Conservation (phyloP, 2,888 invertebrate genomes). For the Cataglyphis albicans region DNA sequence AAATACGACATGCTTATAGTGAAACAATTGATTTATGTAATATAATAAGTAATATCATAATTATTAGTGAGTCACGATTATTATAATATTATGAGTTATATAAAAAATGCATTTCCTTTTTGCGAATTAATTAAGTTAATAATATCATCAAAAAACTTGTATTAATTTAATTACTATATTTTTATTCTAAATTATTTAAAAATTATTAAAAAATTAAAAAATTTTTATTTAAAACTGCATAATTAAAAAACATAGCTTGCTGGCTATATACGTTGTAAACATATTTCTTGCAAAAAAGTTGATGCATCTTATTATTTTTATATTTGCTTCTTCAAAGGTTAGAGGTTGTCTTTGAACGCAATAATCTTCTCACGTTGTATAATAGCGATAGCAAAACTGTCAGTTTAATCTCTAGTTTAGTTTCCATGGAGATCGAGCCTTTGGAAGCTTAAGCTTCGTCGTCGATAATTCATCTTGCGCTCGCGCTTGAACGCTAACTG, state of each 20-base stretch:
- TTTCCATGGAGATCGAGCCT: slow-evolving; percentile 63
- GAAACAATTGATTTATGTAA: not conserved
- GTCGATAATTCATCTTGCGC: slow-evolving; percentile 67
- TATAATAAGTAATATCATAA: no score
- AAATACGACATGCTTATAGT: not conserved
- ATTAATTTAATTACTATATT: not conserved
- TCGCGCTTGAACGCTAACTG: slow-evolving; percentile 55
- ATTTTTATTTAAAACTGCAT: not conserved
- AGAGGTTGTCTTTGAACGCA: slow-evolving; percentile 35
- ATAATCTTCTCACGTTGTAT: slow-evolving; percentile 70
- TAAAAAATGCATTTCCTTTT: slow-evolving; percentile 1
- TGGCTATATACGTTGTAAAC: not conserved
- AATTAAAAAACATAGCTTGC: not conserved
- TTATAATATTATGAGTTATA: not conserved
- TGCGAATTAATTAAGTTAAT: not conserved
- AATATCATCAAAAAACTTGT: not conserved
- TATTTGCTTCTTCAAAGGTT: slow-evolving; percentile 33
- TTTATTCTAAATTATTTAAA: not conserved
- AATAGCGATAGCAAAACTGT: slow-evolving; percentile 69
- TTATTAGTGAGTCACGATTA: no score
- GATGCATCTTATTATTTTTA: slow-evolving; percentile 27
- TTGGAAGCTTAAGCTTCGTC: slow-evolving; percentile 44
- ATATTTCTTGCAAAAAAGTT: not conserved
- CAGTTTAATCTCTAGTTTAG: slow-evolving; percentile 75
- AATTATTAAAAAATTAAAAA: not conserved